Evolutionary conservation across 2,797 vertebrate species (phyloP), one percentile per base, ranked within the genome.

Genomic region (Eremophila alpestris): DNA sequence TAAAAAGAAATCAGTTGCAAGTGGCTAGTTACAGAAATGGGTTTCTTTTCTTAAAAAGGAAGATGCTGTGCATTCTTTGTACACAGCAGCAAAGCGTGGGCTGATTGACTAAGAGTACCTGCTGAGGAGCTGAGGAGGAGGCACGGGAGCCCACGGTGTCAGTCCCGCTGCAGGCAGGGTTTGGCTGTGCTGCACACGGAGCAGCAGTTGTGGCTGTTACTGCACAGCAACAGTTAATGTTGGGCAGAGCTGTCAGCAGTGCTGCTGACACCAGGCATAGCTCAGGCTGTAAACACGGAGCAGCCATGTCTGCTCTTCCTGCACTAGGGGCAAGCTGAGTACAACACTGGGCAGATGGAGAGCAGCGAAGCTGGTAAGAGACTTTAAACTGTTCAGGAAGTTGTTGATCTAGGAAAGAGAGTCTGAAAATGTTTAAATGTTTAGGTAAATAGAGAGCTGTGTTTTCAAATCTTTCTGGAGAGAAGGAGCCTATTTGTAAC

Each of bases 201-300:
- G 48, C 49, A 64, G 7, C 2, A 84, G 71, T 1, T 36, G 4
- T 16, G 4, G 23, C 38, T 15, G n/a, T 56, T 56, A 8, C 41
- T 70, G 96, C 71, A 32, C 30, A 0, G 94, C 80, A 96, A 92
- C 23, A 65, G 96, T 97, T 97, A 97, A 96, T n/a, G 2, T 34
- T 60, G 55, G 83, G 77, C 69, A 10, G 76, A 6, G 64, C 92
- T 89, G 63, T 89, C 85, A 76, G 91, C 73, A 2, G 59, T 93
- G 65, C 79, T 0, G 74, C 93, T 97, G 96, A 97, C 96, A 96
- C 89, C 95, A 96, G 94, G 84, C 89, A 3, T 67, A 73, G 88
- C 73, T 55, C 43, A 40, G 93, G 74, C 95, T 76, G 94, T 94
- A 93, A 97, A 93, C 93, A 96, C 49, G 95, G 36, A 70, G 87